Evolutionary conservation across 2,888 invertebrate species (phyloP).

Genomic region (Dasysyrphus tricinctus): DNA sequence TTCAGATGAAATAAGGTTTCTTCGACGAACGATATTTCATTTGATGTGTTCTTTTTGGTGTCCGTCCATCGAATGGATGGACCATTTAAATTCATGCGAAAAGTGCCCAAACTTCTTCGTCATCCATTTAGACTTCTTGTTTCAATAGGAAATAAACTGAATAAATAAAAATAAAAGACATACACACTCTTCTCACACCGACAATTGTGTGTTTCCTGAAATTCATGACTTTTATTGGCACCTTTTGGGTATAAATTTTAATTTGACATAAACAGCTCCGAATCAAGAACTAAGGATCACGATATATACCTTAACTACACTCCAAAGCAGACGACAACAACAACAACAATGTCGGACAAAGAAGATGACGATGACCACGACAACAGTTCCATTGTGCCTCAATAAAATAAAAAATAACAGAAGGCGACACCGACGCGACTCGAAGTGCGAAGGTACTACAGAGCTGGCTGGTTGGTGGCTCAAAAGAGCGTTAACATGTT

Average conservation of each 20-base stretch:
- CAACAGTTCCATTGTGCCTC: slow-evolving; percentile 55
- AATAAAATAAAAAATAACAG: slow-evolving; percentile 23
- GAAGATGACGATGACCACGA: slow-evolving; percentile 19
- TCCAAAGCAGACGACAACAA: not conserved
- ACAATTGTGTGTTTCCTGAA: slow-evolving; percentile 38
- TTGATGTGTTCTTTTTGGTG: slow-evolving; percentile 3
- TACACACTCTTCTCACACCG: slow-evolving; percentile 4
- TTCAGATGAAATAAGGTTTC: slow-evolving; percentile 1
- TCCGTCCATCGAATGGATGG: not conserved
- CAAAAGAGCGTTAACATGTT: slow-evolving; percentile 47
- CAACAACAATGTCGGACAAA: not conserved
- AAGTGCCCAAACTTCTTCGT: slow-evolving; percentile 49
- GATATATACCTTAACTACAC: not conserved
- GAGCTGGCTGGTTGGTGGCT: not conserved
- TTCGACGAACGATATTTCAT: slow-evolving; percentile 5
- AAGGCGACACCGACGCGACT: slow-evolving; percentile 3
- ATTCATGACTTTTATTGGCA: slow-evolving; percentile 70
- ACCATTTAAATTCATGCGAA: slow-evolving; percentile 50
- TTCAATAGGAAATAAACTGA: not conserved
- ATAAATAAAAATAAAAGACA: not conserved
- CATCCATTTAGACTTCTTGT: slow-evolving; percentile 55
- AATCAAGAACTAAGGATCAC: slow-evolving; percentile 45
- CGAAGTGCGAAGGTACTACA: slow-evolving; percentile 2
- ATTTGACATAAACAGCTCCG: slow-evolving; percentile 70
- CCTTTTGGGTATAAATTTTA: slow-evolving; percentile 73